Base-by-base conservation (phyloP, 2,797 vertebrate genomes). In the Staurois parvus region DNA sequence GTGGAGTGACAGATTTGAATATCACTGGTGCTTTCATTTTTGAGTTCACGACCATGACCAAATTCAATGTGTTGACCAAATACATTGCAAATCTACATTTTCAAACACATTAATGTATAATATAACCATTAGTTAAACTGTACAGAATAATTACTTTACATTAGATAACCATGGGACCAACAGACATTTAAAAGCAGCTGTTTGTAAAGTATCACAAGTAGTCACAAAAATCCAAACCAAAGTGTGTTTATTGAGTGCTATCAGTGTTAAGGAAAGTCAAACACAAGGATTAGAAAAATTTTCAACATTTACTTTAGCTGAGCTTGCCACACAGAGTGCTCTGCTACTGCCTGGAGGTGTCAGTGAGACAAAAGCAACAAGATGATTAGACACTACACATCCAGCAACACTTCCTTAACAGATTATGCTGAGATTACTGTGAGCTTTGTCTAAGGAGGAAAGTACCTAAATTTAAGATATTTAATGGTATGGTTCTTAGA, bases 371-470 rank as follows among this genome's bases (percentile, higher is more conserved):
- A 66, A 67, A 24, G 64, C 52, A 66, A 75, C 34, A 67, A 40
- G 34, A 30, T 62, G 45, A 70, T 77, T 88, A 90, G 91, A 91
- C 87, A 76, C 66, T 90, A 88, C 88, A 1, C 0, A 83, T 85
- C 87, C 88, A 88, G 88, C 84, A 88, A 88, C 77, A 91, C 91
- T 93, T 93, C 92, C 92, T 91, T 83, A 24, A 87, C 81, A 0
- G 93, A 95, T 94, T 0, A 3, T 73, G 87, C 84, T 48, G n/a
- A 92, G 93, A 95, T 95, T 94, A 72, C 30, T 19, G 29, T 4
- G 30, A 81, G 45, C 42, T 45, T 29, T 32, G 28, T 21, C 3
- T 48, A 94, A 73, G 84, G 76, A 93, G 91, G 93, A 93, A 94
- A 77, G 70, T 91, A 94, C 76, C 90, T 52, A 59, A 3, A 52